Evolutionary conservation across 2,113 vertebrate species (phyloP), one percentile per base, ranked within the genome.

Genomic region (Prolemur simus): DNA sequence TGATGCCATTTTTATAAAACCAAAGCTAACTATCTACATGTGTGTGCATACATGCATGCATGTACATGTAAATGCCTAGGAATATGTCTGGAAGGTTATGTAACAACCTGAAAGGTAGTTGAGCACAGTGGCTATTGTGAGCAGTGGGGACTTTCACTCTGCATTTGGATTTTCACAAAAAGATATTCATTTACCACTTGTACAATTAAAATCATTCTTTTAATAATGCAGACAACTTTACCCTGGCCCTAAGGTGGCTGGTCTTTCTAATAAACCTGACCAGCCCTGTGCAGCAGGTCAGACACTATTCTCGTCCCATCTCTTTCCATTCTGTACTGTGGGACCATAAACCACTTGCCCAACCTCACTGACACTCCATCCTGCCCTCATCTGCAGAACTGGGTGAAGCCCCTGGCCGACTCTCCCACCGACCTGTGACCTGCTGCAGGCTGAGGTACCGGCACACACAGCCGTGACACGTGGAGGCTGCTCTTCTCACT

Each of bases 401-500:
- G 20, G 60, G 9, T 14, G 32, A 47, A 49, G 82, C 32, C 82
- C 82, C 6, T 21, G 25, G 4, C 39, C 39, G 39, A 42, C 23
- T 73, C 5, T 21, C 76, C 20, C 18, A 0, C 27, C 42, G 54
- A 20, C 54, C 54, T 54, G 54, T 21, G 32, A 15, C 20, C 32
- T 25, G 42, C 60, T 1, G 32, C 32, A 14, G 21, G 42, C 58
- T 64, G 27, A 23, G 39, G 21, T 34, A 1, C 63, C 34, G 15
- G 45, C 34, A 27, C 1, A 6, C 37, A 25, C 37, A 29, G 37
- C 37, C 15, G 1, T 3, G 13, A 45, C 3, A 3, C 14, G 1
- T 23, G 6, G 21, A 49, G 7, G 13, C 34, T n/a, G 12, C 45
- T 68, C 21, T 27, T 66, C 45, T 52, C 83, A 18, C 11, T 2